Evolutionary conservation across 2,888 invertebrate genomes (phyloP), one percentile per base, ranked within the genome.

Genomic region (Cosmorhoe ocellata): DNA sequence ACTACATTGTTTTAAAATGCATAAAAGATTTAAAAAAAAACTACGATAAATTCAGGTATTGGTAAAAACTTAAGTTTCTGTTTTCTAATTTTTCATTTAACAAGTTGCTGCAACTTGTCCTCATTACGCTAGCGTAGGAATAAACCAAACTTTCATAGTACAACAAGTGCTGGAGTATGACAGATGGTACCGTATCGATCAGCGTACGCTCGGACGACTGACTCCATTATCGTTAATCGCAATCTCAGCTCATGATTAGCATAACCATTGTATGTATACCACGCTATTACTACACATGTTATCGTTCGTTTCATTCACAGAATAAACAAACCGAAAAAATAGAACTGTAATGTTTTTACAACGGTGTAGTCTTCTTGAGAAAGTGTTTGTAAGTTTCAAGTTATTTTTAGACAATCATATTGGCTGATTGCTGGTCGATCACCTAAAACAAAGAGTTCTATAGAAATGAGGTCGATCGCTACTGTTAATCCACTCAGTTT

Each of bases 131-230:
- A 18, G 3, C 4, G 2, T 18, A 18, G 4, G 18, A 18, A 18
- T 3, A 3, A 18, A 18, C 18, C 18, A 2, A 3, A 4, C 6
- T 24, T 34, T 22, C 12, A 41, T 48, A 24, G 34, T 40, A 36
- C 30, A 36, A 31, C 18, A 38, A 33, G 38, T 40, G 37, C 52
- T 48, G 38, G 58, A 51, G 48, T 63, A 47, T 63, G 74, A 76
- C 86, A 87, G 84, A 87, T 85, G 86, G 81, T 63, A 54, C 57
- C 58, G 57, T 79, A 83, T 85, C 81, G 84, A 84, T 79, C 78
- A 66, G 55, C 50, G 64, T 53, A 61, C 66, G 60, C 64, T 67
- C 64, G 68, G 69, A 58, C 70, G 67, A 67, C 55, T 64, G 66
- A 64, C 63, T 66, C 74, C 74, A 76, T 80, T 84, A 81, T 81